Evolutionary conservation across 2,888 invertebrate genomes (phyloP).

Genomic region (Trichopria drosophilae): DNA sequence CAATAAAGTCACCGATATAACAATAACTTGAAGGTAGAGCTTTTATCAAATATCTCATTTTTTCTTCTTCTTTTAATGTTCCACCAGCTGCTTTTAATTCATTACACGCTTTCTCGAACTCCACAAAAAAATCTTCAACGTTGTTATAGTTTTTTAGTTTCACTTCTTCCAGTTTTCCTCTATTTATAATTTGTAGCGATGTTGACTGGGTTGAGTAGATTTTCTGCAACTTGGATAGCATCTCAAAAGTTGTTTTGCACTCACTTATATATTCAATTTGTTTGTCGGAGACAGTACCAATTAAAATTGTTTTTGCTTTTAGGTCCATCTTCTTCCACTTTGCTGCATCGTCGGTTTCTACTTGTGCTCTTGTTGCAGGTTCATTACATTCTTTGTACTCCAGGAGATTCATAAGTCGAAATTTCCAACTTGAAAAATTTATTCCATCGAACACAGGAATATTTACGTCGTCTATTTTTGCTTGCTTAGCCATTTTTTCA

Average conservation of each 20-base stretch:
- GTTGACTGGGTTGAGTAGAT: conserved; percentile 33
- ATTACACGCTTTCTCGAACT: conserved; percentile 38
- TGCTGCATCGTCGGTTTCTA: conserved; percentile 4
- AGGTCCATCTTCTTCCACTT: conserved; percentile 28
- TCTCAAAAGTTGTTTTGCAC: conserved; percentile 26
- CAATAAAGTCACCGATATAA: conserved; percentile 38
- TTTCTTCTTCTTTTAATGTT: no score
- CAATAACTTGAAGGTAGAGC: conserved; percentile 34
- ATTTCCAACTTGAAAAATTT: no score
- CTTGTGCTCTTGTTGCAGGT: conserved; percentile 15
- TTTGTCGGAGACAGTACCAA: conserved; percentile 26
- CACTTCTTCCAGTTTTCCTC: conserved; percentile 29
- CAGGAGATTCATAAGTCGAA: conserved; percentile 21
- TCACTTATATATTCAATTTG: conserved; percentile 30
- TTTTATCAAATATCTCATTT: no score
- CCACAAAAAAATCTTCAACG: conserved; percentile 30
- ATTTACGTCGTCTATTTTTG: no score
- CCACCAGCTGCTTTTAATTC: conserved; percentile 37
- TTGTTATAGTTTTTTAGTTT: no score
- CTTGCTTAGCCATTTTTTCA: conserved; percentile 16
- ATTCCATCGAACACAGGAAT: conserved; percentile 32
- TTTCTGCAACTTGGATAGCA: conserved; percentile 30
- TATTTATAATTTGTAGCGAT: conserved; percentile 30
- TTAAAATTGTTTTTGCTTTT: conserved; percentile 28
- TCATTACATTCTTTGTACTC: conserved; percentile 29